Evolutionary conservation across 1,140 invertebrate genomes (phyloP), one percentile per base, ranked within the genome.

Genomic region (Campoletis sonorensis): DNA sequence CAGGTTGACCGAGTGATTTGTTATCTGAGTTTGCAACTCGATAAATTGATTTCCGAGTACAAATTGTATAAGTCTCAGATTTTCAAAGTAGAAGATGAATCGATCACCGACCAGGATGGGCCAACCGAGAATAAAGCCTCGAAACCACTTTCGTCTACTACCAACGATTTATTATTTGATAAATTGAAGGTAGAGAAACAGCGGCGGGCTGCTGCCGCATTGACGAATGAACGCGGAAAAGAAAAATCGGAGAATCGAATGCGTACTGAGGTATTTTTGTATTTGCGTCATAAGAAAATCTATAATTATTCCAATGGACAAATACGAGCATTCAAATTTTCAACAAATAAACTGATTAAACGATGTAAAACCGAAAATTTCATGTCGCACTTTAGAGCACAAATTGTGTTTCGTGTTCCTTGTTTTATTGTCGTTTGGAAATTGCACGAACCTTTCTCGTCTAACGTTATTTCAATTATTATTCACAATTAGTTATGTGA

Each of bases 41-140:
- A 82, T 7, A 89, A 87, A 71, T 87, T 91, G 85, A 87, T 92
- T 67, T 82, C 87, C 0, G 88, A 89, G n/a, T 87, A 91, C 30
- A 91, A 89, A 75, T 49, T 89, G 18, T 10, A 91, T 7, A 90
- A 88, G 71, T 83, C 75, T 1, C 87, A 87, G 51, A 92, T 91
- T 71, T 64, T 11, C 8, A 85, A 90, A 49, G 67, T 85, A 18
- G 90, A 91, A 11, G 82, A 87, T 18, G 89, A 89, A 78, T 68
- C 90, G 5, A 87, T 77, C 64, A 70, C 58, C 0, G 82, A 89
- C 84, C 86, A 87, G 37, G 86, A 87, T 78, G n/a, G 88, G 3
- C 79, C 81, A 58, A 86, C 85, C 51, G 85, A 89, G 33, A 90
- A 88, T 79, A 88, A 84, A 54, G 82, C 85, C 8, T 83, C 89